Evolutionary conservation across 2,113 vertebrate species (phyloP).

Genomic region (Amphiprion ocellaris): DNA sequence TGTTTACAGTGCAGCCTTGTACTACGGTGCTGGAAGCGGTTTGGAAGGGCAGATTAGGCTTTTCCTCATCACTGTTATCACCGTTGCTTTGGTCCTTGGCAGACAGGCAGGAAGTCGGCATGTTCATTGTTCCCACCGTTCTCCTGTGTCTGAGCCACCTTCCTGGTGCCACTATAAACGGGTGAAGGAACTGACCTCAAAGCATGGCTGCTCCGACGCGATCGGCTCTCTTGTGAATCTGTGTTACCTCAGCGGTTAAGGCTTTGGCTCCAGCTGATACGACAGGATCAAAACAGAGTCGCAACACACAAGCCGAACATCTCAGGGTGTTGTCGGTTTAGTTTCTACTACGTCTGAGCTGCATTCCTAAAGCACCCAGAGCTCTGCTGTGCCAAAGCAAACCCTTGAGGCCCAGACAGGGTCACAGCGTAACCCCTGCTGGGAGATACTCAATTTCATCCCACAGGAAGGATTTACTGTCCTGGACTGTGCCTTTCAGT

Average conservation of each 20-base stretch:
- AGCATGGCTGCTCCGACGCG: conserved; percentile 24
- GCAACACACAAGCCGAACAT: conserved; percentile 16
- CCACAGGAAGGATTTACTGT: conserved; percentile 77
- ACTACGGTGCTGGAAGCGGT: background rate
- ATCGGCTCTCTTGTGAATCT: conserved; percentile 30
- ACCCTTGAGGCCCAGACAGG: conserved; percentile 72
- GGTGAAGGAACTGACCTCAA: conserved; percentile 45
- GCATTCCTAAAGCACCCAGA: conserved; percentile 68
- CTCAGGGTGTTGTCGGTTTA: conserved; percentile 36
- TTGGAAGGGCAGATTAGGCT: conserved; percentile 32
- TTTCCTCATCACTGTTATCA: conserved; percentile 57
- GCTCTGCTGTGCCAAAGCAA: conserved; percentile 64
- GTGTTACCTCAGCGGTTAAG: conserved; percentile 32
- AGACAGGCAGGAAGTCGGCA: conserved; percentile 60
- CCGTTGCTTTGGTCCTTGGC: conserved; percentile 59
- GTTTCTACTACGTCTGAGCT: conserved; percentile 30
- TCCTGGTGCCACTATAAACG: conserved; percentile 66
- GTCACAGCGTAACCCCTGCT: conserved; percentile 70
- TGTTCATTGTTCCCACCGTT: conserved; percentile 70
- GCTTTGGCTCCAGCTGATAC: conserved; percentile 35
- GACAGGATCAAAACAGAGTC: background rate
- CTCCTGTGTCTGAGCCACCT: conserved; percentile 54
- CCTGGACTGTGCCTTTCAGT: conserved; percentile 58
- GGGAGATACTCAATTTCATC: conserved; percentile 77
- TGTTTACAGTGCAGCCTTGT: conserved; percentile 17